phyloP scores from a whole-genome alignment of 2,797 vertebrate genomes.

The Zenarchopterus dispar region DNA sequence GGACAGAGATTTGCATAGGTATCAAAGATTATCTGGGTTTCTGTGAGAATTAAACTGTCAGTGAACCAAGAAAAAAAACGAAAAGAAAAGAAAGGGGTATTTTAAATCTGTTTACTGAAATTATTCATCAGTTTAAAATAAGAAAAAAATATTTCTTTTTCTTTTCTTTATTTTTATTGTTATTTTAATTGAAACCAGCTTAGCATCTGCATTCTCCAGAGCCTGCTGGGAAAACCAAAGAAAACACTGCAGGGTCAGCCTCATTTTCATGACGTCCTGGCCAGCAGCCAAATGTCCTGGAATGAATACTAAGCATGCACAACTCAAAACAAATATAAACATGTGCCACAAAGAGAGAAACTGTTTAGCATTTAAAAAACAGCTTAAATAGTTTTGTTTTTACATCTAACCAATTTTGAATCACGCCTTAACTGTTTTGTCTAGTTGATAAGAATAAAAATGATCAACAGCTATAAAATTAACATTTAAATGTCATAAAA shows the following conservation, averaged over 20 bases:
- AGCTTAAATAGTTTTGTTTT: conserved; percentile 5
- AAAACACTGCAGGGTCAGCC: conserved; percentile 6
- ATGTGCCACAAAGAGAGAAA: conserved; percentile 17
- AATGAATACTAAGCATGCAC: conserved; percentile 19
- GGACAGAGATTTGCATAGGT: no score
- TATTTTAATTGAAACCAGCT: not conserved
- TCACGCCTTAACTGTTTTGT: not conserved
- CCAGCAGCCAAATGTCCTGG: conserved; percentile 9
- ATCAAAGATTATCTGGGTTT: no score
- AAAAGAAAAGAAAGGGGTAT: no score
- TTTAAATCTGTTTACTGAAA: no score
- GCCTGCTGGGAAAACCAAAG: not conserved
- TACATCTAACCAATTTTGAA: conserved; percentile 8
- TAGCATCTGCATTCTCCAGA: conserved; percentile 1
- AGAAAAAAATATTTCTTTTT: no score
- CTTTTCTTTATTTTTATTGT: no score
- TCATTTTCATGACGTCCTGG: not conserved
- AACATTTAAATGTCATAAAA: not conserved
- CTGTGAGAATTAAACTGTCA: no score
- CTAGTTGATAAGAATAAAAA: not conserved
- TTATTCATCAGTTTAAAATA: not conserved
- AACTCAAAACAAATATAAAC: conserved; percentile 24
- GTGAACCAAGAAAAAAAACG: no score
- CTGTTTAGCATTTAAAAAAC: conserved; percentile 11
- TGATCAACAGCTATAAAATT: not conserved